phyloP scores from a whole-genome alignment of 2,113 vertebrate species.

The Gallinago paraguaiae region DNA sequence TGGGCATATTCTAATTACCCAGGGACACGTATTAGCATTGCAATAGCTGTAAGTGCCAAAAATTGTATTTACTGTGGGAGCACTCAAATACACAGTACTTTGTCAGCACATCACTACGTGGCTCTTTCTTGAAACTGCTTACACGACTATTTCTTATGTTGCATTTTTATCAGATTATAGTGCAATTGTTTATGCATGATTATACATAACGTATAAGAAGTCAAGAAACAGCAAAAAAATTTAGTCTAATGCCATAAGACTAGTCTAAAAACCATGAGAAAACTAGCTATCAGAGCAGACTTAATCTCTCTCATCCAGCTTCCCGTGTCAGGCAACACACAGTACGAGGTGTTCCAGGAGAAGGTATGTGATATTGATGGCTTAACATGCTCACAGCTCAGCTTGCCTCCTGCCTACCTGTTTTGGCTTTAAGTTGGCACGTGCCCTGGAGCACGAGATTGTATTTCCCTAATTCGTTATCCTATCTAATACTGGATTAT shows the following conservation, averaged over 20 bases:
- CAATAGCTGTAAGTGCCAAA: neutral
- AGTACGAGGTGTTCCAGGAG: neutral
- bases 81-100: neutral
- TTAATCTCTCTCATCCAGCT: neutral
- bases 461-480: constrained; percentile 7
- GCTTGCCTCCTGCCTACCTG: neutral
- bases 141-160: neutral
- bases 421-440: neutral
- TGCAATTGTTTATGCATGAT: neutral
- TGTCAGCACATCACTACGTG: neutral
- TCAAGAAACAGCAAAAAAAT: neutral
- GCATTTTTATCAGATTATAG: neutral
- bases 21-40: neutral
- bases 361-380: accelerated
- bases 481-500: neutral
- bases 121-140: neutral
- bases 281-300: neutral
- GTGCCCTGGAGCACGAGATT: neutral
- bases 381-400: neutral
- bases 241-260: neutral
- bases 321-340: neutral
- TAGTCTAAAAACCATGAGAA: neutral
- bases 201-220: neutral
- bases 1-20: neutral
- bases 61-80: neutral